A percentile compares a stretch with the other conserved stretches of the same genome.
Evolutionary conservation across 2,888 invertebrate genomes (phyloP).

Genomic region (Agriopis marginaria): DNA sequence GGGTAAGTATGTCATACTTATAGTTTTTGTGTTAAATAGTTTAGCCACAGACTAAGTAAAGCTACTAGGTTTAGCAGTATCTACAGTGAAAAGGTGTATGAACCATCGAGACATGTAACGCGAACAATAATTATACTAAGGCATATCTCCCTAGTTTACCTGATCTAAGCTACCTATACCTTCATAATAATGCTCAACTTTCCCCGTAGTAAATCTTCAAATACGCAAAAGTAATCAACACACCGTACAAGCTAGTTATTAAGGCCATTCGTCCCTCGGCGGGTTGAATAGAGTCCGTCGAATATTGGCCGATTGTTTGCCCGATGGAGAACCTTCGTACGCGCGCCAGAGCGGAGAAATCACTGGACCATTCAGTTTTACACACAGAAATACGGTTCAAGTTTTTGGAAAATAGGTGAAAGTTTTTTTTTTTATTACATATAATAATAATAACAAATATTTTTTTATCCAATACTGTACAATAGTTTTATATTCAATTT

Average conservation of each 20-base stretch:
- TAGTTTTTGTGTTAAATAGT: too few species aligned
- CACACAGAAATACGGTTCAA: constrained; percentile 8
- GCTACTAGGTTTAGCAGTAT: too few species aligned
- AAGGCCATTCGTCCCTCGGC: constrained; percentile 11
- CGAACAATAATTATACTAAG: too few species aligned
- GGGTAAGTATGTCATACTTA: too few species aligned
- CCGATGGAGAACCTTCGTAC: constrained; percentile 30
- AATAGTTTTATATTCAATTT: too few species aligned
- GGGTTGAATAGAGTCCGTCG: constrained; percentile 24
- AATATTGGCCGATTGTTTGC: constrained; percentile 33
- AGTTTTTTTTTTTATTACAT: background rate
- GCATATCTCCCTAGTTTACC: too few species aligned
- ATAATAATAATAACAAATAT: too few species aligned
- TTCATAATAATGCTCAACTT: background rate
- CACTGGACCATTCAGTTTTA: constrained; percentile 26
- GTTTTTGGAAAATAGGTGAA: constrained; percentile 7
- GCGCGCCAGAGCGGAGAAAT: constrained; percentile 29
- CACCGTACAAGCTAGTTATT: constrained; percentile 22
- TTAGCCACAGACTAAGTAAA: too few species aligned
- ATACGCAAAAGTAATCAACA: constrained; percentile 24
- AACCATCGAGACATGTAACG: too few species aligned
- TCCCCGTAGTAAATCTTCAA: background rate
- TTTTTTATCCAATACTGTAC: too few species aligned
- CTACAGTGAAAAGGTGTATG: too few species aligned
- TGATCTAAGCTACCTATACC: too few species aligned